phyloP scores from a whole-genome alignment of 2,113 vertebrate species.

The Etia nguti region DNA sequence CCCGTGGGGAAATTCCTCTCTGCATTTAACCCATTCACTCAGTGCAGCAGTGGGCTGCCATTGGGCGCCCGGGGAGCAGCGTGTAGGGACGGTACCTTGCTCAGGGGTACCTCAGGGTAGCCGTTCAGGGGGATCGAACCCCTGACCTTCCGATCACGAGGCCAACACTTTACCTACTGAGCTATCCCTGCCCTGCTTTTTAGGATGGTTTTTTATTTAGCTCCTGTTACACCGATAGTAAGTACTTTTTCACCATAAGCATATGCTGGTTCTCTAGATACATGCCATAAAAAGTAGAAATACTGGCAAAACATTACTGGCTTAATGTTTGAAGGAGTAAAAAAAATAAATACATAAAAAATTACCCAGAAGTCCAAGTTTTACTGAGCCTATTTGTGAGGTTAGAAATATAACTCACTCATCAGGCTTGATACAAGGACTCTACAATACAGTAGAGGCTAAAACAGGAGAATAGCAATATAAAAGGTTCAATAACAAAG shows the following conservation, averaged over 20 bases:
- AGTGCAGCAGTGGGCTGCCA: too few relatives aligned
- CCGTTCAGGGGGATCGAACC: too few relatives aligned
- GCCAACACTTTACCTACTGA: too few relatives aligned
- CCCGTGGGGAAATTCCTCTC: too few relatives aligned
- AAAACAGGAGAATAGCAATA: neutral
- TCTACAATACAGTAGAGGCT: accelerated
- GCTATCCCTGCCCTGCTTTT: too few relatives aligned
- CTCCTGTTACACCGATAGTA: neutral
- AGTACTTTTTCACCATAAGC: neutral
- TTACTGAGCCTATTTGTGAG: neutral
- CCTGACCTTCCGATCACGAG: too few relatives aligned
- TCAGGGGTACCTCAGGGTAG: too few relatives aligned
- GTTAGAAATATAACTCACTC: neutral
- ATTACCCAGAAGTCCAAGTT: too few relatives aligned
- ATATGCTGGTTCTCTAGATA: neutral
- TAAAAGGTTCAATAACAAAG: neutral
- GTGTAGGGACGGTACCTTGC: too few relatives aligned
- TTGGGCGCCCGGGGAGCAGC: too few relatives aligned
- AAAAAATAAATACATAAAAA: too few relatives aligned
- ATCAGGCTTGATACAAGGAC: neutral
- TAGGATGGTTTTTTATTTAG: neutral
- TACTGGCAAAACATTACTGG: neutral
- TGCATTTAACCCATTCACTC: too few relatives aligned
- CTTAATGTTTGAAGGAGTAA: neutral
- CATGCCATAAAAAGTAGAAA: neutral